These are phyloP conservation scores for Drosophila pseudoananassae DNA, from an alignment of 1,140 invertebrate species.

Conservation along the genomic window DNA sequence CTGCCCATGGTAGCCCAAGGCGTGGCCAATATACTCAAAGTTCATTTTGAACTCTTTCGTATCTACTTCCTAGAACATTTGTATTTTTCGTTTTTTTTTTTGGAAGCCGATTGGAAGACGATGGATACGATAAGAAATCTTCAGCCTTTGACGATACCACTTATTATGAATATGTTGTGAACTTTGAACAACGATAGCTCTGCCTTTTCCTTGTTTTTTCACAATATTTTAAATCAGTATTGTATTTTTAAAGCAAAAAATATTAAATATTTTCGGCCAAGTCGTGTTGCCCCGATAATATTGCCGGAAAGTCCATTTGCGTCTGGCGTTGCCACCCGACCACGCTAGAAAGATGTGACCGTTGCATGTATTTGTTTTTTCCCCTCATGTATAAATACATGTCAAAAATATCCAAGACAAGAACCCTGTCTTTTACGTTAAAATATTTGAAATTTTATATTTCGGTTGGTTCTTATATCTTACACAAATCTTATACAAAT, in stretches of 20 bases:
- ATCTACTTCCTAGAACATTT: slow-evolving; percentile 3
- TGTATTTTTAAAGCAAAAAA: neutral
- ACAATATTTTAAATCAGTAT: neutral
- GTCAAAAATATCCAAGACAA: too few relatives aligned
- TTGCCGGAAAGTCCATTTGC: neutral
- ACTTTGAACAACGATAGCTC: neutral
- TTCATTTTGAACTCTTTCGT: slow-evolving; percentile 51
- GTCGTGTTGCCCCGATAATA: neutral
- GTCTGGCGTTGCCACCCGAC: neutral
- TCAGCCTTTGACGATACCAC: neutral
- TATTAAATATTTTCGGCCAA: neutral
- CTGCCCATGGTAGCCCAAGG: slow-evolving; percentile 93
- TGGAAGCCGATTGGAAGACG: neutral
- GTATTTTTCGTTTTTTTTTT: neutral
- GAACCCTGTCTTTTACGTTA: too few relatives aligned
- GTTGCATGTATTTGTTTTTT: too few relatives aligned
- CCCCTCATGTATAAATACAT: too few relatives aligned
- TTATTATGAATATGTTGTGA: neutral
- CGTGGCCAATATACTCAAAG: slow-evolving; percentile 86
- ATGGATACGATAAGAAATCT: neutral
- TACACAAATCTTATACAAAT: too few relatives aligned
- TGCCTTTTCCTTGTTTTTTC: neutral
- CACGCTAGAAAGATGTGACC: too few relatives aligned
- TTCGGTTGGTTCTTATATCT: too few relatives aligned
- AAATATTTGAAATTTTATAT: too few relatives aligned